Evolutionary conservation across 2,797 vertebrate species (phyloP), one percentile per base, ranked within the genome.

Genomic region (Agapornis canus): DNA sequence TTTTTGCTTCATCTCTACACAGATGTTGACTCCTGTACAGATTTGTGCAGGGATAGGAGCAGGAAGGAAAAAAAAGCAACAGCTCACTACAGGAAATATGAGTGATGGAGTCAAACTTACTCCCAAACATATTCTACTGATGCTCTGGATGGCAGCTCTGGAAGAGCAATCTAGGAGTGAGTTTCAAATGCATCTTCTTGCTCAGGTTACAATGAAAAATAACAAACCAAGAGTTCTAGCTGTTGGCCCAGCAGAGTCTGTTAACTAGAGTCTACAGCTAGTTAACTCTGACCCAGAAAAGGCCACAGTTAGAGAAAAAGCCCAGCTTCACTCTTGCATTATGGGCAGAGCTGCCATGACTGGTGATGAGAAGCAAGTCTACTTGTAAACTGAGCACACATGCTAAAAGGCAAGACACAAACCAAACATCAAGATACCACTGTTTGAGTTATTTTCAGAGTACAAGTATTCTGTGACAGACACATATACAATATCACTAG

Each of bases 1-100:
- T 92, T 95, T 86, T 95, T 94, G 90, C 94, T 82, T 90, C 73
- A 91, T 90, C 85, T 92, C 91, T 94, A 93, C 91, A 90, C 84
- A 94, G 83, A 85, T 77, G 69, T 63, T 13, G 25, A 82, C 73
- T 90, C 80, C 89, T 90, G 35, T 94, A 80, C 48, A 93, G 65
- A 89, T 40, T 79, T 89, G 85, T 95, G 90, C 92, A 86, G 91
- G 91, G 75, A 86, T 87, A 77, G 85, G 84, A 94, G 84, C 83
- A 90, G 85, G 82, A 84, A 77, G 88, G 91, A 64, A 82, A 71
- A 78, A 78, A 93, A 92, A 95, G 89, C 86, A 79, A 86, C 52
- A 57, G 71, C 80, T 86, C 71, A 73, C 96, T 95, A 97, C 59
- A 93, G 89, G 82, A 95, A 92, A 85, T 94, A 89, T 91, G 92